Conservation (phyloP, 2,888 invertebrate genomes). For the Callyntrura guangdongensis region DNA sequence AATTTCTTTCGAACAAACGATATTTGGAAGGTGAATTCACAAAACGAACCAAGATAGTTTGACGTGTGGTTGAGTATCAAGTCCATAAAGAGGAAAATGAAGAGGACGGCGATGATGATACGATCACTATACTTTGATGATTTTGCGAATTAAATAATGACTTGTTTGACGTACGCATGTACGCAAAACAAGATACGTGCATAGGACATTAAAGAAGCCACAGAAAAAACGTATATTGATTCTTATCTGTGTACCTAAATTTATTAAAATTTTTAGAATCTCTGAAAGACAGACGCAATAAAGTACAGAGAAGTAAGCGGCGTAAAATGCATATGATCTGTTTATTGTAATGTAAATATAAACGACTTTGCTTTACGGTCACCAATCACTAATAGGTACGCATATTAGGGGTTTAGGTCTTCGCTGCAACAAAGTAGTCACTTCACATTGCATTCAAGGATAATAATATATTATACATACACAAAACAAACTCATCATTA, state of each 20-base stretch:
- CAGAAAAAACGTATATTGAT: too few species aligned
- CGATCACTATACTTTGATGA: background rate
- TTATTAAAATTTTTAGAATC: background rate
- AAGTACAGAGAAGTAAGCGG: too few species aligned
- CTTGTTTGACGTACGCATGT: background rate
- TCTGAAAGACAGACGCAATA: too few species aligned
- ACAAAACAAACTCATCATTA: too few species aligned
- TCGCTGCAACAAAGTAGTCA: background rate
- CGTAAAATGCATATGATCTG: too few species aligned
- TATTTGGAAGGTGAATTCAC: background rate
- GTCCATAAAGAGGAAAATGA: constrained; percentile 19
- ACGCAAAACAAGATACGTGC: background rate
- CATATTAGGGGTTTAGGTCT: background rate
- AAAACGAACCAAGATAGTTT: background rate
- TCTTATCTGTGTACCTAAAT: background rate
- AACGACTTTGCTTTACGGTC: background rate
- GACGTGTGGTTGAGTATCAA: constrained; percentile 10
- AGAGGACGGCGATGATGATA: constrained; percentile 1
- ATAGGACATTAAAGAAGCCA: background rate
- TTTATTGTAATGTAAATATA: too few species aligned
- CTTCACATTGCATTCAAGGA: background rate
- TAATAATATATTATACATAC: too few species aligned
- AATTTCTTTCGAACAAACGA: constrained; percentile 4
- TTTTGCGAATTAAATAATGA: background rate
- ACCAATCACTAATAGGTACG: background rate